phyloP scores from a whole-genome alignment of 2,113 vertebrate genomes.

The Panthera leo region DNA sequence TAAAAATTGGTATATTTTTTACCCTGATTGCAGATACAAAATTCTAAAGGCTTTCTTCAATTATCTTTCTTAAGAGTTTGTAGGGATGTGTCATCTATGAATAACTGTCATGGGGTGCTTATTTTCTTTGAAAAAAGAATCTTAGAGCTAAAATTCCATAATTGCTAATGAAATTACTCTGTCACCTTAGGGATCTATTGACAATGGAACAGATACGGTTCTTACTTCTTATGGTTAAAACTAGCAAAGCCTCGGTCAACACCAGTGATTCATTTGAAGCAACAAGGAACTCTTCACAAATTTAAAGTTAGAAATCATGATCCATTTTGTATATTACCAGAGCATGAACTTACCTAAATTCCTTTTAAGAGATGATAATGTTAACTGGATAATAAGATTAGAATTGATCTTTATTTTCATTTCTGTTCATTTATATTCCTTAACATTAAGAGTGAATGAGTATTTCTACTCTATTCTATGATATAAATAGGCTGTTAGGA shows the following conservation, averaged over 20 bases:
- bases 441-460: neutral
- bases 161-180: neutral
- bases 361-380: neutral
- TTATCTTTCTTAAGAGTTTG: neutral
- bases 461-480: neutral
- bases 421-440: conserved; percentile 4
- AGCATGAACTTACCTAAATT: neutral
- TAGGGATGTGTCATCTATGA: neutral
- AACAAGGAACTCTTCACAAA: neutral
- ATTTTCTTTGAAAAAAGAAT: neutral
- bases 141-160: neutral
- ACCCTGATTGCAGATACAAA: neutral
- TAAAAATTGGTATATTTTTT: neutral
- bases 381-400: neutral
- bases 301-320: neutral
- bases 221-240: neutral
- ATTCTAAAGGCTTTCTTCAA: neutral
- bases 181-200: neutral
- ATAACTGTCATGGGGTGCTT: neutral
- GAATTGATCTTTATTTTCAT: neutral
- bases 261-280: neutral
- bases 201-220: neutral
- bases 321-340: neutral
- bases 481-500: neutral
- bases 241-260: neutral